Percentiles rank a stretch among this genome's conserved stretches.
Evolutionary conservation across 2,113 vertebrate genomes (phyloP).

Genomic region (Archilochus colubris): DNA sequence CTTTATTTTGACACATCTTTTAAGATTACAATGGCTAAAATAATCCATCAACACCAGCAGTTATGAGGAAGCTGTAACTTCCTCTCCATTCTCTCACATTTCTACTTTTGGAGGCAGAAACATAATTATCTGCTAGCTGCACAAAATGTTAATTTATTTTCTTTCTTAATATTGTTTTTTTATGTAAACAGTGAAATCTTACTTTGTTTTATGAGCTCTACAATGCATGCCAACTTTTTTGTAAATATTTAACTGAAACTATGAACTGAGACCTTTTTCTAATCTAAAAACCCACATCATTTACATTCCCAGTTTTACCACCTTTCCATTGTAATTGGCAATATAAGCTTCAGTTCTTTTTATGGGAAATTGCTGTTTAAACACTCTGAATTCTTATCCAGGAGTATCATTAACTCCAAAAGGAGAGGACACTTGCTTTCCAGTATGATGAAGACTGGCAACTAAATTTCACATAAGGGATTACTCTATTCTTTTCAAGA

Average conservation of each 20-base stretch:
- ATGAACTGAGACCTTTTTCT: neutral
- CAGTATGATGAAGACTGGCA: neutral
- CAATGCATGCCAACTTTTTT: neutral
- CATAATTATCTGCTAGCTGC: neutral
- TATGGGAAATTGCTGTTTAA: neutral
- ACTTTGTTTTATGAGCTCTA: neutral
- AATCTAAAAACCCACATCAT: neutral
- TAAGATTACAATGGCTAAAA: neutral
- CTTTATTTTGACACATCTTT: neutral
- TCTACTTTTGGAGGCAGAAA: neutral
- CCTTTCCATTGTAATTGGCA: neutral
- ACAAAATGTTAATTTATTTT: neutral
- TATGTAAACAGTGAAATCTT: neutral
- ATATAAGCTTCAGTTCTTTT: slow-evolving; percentile 7
- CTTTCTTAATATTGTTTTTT: neutral
- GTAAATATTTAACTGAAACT: neutral
- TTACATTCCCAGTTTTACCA: slow-evolving; percentile 15
- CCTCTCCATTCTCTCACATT: neutral
- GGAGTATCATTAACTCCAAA: neutral
- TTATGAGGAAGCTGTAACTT: neutral
- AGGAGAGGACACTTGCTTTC: neutral
- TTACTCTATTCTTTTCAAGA: neutral
- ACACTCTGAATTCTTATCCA: neutral
- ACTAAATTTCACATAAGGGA: neutral
- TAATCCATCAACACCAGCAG: neutral